phyloP scores from a whole-genome alignment of 2,113 vertebrate genomes.

The Perca schrenkii region DNA sequence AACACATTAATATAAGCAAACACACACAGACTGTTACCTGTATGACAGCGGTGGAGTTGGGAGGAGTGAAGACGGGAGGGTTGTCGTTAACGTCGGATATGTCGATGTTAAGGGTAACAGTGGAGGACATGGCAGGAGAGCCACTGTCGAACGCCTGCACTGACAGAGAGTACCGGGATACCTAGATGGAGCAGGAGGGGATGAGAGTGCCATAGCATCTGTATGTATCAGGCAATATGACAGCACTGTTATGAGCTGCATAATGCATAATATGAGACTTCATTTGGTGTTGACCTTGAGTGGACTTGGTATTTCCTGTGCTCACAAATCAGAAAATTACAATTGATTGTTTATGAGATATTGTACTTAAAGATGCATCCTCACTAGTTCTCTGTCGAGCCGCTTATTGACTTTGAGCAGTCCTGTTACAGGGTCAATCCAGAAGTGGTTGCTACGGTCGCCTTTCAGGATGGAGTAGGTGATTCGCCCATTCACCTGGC shows the following conservation, averaged over 20 bases:
- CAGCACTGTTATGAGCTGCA: constrained; percentile 15
- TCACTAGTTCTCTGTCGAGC: constrained; percentile 95
- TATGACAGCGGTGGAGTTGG: constrained; percentile 92
- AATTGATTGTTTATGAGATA: constrained; percentile 59
- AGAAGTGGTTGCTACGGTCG: constrained; percentile 92
- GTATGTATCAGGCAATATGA: constrained; percentile 33
- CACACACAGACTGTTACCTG: constrained; percentile 83
- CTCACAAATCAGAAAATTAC: constrained; percentile 66
- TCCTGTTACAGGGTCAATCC: constrained; percentile 91
- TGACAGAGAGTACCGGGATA: constrained; percentile 92
- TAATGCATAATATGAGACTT: constrained; percentile 49
- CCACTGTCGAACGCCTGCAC: constrained; percentile 95
- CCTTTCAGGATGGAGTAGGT: constrained; percentile 94
- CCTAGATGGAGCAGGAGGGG: constrained; percentile 77
- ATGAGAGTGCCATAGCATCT: constrained; percentile 8
- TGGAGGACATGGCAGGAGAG: constrained; percentile 91
- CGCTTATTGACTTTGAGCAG: constrained; percentile 95
- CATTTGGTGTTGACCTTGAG: constrained; percentile 56
- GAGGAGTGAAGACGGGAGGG: constrained; percentile 90
- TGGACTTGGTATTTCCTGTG: constrained; percentile 29
- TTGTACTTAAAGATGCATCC: constrained; percentile 57
- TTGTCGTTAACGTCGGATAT: constrained; percentile 97
- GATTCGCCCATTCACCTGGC: constrained; percentile 92
- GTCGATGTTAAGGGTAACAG: constrained; percentile 92
- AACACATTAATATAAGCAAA: not conserved